Conservation (phyloP, 1,140 invertebrate genomes). For the Melitaea cinxia region DNA sequence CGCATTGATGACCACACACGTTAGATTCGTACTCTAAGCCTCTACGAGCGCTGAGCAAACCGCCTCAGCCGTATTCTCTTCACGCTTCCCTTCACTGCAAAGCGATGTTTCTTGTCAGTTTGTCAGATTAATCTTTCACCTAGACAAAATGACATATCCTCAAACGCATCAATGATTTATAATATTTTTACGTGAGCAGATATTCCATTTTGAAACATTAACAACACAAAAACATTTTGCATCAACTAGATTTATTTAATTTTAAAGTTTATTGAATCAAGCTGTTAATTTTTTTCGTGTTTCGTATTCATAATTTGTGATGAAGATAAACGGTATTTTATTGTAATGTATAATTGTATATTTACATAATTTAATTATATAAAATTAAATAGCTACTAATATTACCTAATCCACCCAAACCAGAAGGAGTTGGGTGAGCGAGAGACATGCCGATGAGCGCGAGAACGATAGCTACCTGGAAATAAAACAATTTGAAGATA, state of each 20-base stretch:
- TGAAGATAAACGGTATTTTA: no score
- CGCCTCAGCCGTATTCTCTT: slow-evolving; percentile 46
- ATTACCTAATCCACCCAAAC: slow-evolving; percentile 56
- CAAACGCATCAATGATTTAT: no score
- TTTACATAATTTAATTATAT: no score
- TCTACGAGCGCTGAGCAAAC: slow-evolving; percentile 24
- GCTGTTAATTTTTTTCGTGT: no score
- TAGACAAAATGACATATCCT: slow-evolving; percentile 4
- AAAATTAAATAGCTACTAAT: not conserved
- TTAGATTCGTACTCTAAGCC: not conserved
- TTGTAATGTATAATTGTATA: no score
- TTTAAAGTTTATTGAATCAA: no score
- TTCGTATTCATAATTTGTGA: no score
- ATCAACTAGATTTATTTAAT: no score
- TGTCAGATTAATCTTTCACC: not conserved
- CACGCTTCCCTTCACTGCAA: slow-evolving; percentile 53
- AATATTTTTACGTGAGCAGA: no score
- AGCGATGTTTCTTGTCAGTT: slow-evolving; percentile 42
- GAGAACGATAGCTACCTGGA: slow-evolving; percentile 69
- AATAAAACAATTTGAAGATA: not conserved
- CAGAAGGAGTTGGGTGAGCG: slow-evolving; percentile 54
- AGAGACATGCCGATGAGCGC: slow-evolving; percentile 61
- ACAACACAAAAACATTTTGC: no score
- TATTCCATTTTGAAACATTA: no score
- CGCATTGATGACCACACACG: slow-evolving; percentile 22